A percentile compares a stretch with the other conserved stretches of the same genome.
These are phyloP conservation scores for Chanos chanos DNA, from an alignment of 2,797 vertebrate species.

Conservation along the genomic window DNA sequence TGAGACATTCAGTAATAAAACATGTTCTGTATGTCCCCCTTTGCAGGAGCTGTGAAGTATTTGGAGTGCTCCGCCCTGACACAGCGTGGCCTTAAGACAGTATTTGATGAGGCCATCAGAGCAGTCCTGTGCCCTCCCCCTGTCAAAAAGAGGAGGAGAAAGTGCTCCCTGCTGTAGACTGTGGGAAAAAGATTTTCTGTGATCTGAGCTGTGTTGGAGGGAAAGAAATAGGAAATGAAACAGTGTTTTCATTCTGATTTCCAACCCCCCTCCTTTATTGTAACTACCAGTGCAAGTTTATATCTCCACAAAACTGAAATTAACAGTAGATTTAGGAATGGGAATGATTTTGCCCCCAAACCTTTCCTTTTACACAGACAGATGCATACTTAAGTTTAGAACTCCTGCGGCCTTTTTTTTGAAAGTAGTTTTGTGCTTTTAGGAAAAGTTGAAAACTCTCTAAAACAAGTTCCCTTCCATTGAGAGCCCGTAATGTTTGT, in stretches of 20 bases:
- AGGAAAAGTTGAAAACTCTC: slow-evolving; percentile 54
- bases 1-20: not conserved
- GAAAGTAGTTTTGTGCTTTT: slow-evolving; percentile 58
- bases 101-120: slow-evolving; percentile 98
- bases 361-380: slow-evolving; percentile 45
- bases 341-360: slow-evolving; percentile 42
- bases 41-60: slow-evolving; percentile 95
- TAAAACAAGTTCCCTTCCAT: slow-evolving; percentile 52
- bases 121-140: slow-evolving; percentile 95
- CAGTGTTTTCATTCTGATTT: slow-evolving; percentile 61
- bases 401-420: slow-evolving; percentile 68
- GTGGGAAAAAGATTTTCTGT: slow-evolving; percentile 45
- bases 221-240: slow-evolving; percentile 43
- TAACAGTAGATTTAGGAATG: slow-evolving; percentile 48
- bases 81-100: slow-evolving; percentile 96
- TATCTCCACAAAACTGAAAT: slow-evolving; percentile 45
- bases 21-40: not conserved
- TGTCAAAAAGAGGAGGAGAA: slow-evolving; percentile 88
- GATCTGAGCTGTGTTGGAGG: slow-evolving; percentile 53
- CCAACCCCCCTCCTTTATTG: slow-evolving; percentile 69
- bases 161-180: slow-evolving; percentile 83
- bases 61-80: slow-evolving; percentile 96
- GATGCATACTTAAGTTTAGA: slow-evolving; percentile 42
- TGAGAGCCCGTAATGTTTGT: slow-evolving; percentile 54
- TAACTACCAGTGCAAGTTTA: slow-evolving; percentile 69